Percentiles rank a stretch among this genome's conserved stretches.
These are phyloP conservation scores for Ornithoptera priamus DNA, from an alignment of 2,888 invertebrate genomes.

Conservation along the genomic window DNA sequence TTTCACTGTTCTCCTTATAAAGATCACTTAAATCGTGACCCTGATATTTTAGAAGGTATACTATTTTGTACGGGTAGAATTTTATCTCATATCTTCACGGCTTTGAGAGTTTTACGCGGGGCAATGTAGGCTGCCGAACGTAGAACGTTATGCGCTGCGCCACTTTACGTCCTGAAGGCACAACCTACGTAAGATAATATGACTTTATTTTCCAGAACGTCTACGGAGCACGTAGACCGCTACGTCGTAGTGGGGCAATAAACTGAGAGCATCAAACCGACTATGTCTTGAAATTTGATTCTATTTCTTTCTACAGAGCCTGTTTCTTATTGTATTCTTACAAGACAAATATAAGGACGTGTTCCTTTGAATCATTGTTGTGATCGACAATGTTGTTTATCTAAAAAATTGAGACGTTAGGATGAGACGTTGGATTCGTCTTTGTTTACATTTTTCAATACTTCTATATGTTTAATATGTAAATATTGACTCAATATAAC, in stretches of 20 bases:
- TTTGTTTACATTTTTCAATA: neutral
- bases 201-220: neutral
- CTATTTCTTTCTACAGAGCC: too few species aligned
- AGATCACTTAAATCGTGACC: too few species aligned
- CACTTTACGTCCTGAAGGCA: neutral
- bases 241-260: neutral
- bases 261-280: neutral
- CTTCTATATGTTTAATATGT: slow-evolving; percentile 5
- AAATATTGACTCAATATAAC: slow-evolving; percentile 7
- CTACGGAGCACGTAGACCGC: slow-evolving; percentile 6
- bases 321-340: too few species aligned
- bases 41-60: too few species aligned
- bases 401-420: slow-evolving; percentile 2
- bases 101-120: slow-evolving; percentile 8
- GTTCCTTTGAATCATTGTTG: neutral
- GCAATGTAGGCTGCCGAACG: slow-evolving; percentile 3
- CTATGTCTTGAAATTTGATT: neutral
- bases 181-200: neutral
- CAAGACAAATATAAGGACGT: too few species aligned
- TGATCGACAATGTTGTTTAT: slow-evolving; percentile 9
- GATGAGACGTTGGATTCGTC: neutral
- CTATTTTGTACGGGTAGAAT: neutral
- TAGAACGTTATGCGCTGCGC: slow-evolving; percentile 1
- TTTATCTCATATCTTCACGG: slow-evolving; percentile 13
- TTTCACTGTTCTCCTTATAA: too few species aligned